These are phyloP conservation scores for Drosophila longiperda DNA, from an alignment of 2,888 invertebrate species.

Conservation along the genomic window DNA sequence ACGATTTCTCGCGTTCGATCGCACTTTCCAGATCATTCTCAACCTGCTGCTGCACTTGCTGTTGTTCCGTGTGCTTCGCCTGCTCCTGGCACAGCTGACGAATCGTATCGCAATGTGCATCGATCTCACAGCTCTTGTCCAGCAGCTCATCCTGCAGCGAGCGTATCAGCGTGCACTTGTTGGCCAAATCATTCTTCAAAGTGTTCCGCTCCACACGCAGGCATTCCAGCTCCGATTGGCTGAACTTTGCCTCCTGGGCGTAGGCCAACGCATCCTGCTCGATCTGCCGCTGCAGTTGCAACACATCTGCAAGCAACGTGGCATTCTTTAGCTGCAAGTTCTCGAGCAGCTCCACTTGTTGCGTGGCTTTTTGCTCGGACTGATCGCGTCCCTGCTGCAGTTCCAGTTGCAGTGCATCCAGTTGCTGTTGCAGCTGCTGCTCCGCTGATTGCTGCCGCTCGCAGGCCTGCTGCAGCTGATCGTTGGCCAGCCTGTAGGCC, in stretches of 20 bases:
- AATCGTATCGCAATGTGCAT: conserved; percentile 83
- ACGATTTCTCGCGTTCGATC: conserved; percentile 84
- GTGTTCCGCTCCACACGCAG: conserved; percentile 83
- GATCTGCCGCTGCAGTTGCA: conserved; percentile 78
- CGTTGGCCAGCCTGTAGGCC: conserved; percentile 64
- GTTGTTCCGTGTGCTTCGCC: conserved; percentile 82
- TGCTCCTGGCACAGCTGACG: conserved; percentile 82
- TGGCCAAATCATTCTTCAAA: conserved; percentile 82
- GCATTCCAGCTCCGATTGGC: conserved; percentile 81
- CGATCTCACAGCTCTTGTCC: conserved; percentile 83
- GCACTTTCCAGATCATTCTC: conserved; percentile 85
- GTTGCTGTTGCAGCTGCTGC: conserved; percentile 56
- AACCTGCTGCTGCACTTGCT: conserved; percentile 84
- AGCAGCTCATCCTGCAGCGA: conserved; percentile 82
- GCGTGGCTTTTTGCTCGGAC: conserved; percentile 58
- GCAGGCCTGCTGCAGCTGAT: conserved; percentile 56
- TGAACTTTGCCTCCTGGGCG: conserved; percentile 79
- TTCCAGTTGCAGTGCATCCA: conserved; percentile 66
- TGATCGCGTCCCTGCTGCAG: conserved; percentile 70
- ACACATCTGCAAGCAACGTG: conserved; percentile 72
- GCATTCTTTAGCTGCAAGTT: conserved; percentile 78
- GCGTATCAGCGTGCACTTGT: conserved; percentile 83
- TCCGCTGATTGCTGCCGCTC: conserved; percentile 54
- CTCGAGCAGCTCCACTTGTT: conserved; percentile 75
- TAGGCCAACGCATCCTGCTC: conserved; percentile 82